Evolutionary conservation across 2,888 invertebrate species (phyloP).

Genomic region (Bombyx huttoni): DNA sequence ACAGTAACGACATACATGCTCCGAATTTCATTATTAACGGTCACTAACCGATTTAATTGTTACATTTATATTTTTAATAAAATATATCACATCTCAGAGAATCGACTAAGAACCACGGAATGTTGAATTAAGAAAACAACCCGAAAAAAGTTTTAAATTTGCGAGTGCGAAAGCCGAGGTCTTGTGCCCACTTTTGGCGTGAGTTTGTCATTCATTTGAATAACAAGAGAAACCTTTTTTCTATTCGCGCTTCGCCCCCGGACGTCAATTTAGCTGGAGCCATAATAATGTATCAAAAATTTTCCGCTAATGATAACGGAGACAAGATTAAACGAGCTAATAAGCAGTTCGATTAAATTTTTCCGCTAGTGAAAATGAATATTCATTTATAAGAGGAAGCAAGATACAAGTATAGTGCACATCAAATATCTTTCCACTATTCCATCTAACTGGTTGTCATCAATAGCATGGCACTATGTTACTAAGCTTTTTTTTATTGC

Average conservation of each 20-base stretch:
- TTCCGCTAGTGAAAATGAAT: too few species aligned
- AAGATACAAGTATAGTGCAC: too few species aligned
- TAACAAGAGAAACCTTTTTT: slow-evolving; percentile 61
- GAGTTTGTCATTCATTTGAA: slow-evolving; percentile 58
- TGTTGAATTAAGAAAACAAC: not conserved
- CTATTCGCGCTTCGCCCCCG: slow-evolving; percentile 10
- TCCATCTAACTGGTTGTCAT: too few species aligned
- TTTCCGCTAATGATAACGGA: not conserved
- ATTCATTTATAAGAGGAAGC: too few species aligned
- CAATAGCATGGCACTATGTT: too few species aligned
- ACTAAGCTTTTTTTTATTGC: too few species aligned
- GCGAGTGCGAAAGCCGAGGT: slow-evolving; percentile 33
- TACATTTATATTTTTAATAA: not conserved
- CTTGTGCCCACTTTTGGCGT: slow-evolving; percentile 24
- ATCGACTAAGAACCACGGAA: not conserved
- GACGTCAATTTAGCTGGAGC: not conserved
- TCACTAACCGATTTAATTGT: too few species aligned
- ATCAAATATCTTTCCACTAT: too few species aligned
- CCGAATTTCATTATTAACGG: too few species aligned
- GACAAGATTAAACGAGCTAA: not conserved
- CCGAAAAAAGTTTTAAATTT: slow-evolving; percentile 27
- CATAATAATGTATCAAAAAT: not conserved
- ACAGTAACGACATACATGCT: too few species aligned
- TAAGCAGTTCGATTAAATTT: not conserved
- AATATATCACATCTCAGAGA: not conserved